These are phyloP conservation scores for Diuraphis noxia DNA, from an alignment of 1,140 invertebrate species.

Conservation along the genomic window DNA sequence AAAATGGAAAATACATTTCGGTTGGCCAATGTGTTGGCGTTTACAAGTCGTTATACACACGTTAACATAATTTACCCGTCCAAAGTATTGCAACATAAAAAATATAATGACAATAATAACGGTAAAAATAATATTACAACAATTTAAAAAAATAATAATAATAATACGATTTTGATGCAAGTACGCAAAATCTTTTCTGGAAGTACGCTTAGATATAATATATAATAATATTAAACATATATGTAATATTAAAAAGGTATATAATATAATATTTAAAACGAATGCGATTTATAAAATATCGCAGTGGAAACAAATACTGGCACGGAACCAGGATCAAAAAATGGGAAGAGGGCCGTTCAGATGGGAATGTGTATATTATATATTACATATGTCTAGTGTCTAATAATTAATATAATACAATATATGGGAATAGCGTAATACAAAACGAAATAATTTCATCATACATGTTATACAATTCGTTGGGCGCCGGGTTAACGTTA, in stretches of 20 bases:
- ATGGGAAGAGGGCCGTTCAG: background rate
- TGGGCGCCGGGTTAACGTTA: fast-evolving
- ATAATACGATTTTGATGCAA: constrained; percentile 17
- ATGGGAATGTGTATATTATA: background rate
- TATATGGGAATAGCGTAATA: background rate
- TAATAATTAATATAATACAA: background rate
- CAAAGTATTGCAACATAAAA: background rate
- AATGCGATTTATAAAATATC: background rate
- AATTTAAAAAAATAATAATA: constrained; percentile 8
- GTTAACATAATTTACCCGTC: background rate
- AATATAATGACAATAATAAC: background rate
- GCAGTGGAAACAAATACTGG: background rate
- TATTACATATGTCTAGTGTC: too few relatives aligned
- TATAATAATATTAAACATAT: background rate
- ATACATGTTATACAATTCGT: background rate
- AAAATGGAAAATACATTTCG: background rate
- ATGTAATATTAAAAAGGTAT: too few relatives aligned
- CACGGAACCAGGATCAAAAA: background rate
- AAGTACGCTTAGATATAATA: background rate
- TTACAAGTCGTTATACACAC: background rate
- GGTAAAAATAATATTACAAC: background rate
- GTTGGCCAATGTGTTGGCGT: background rate
- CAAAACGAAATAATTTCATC: background rate
- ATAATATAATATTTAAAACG: background rate
- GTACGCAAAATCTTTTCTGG: constrained; percentile 8